Evolutionary conservation across 2,888 invertebrate genomes (phyloP).

Genomic region (Drosophila diplacantha): DNA sequence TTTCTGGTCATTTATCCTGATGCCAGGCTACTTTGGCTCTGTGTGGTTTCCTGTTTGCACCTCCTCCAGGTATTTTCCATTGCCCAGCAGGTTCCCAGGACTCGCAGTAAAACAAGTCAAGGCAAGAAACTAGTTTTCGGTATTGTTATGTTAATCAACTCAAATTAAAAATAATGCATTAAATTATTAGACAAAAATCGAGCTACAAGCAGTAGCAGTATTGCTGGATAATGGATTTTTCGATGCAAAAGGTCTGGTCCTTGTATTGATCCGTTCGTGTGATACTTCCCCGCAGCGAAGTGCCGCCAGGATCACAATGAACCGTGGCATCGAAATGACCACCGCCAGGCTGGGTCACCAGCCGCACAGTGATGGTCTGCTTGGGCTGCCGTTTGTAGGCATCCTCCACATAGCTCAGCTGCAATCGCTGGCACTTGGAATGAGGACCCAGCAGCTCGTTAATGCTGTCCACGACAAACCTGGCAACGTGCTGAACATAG

Average conservation of each 20-base stretch:
- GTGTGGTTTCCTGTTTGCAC: neutral
- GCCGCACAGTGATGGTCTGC: slow-evolving; percentile 6
- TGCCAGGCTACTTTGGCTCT: slow-evolving; percentile 5
- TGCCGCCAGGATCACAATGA: neutral
- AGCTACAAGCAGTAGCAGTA: slow-evolving; percentile 23
- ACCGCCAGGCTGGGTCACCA: slow-evolving; percentile 17
- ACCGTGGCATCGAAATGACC: slow-evolving; percentile 24
- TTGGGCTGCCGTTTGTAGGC: slow-evolving; percentile 10
- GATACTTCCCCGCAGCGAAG: slow-evolving; percentile 1
- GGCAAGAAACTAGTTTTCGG: too few relatives aligned
- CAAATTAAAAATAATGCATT: neutral
- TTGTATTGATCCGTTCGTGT: slow-evolving; percentile 18
- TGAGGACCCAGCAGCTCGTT: slow-evolving; percentile 4
- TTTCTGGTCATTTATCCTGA: slow-evolving; percentile 21
- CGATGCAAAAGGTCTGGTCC: slow-evolving; percentile 6
- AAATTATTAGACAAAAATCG: neutral
- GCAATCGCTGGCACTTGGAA: slow-evolving; percentile 9
- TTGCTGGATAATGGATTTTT: neutral
- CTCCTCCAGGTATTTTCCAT: neutral
- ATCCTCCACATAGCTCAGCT: slow-evolving; percentile 1
- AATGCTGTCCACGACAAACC: slow-evolving; percentile 1
- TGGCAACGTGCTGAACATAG: slow-evolving; percentile 1
- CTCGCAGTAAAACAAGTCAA: neutral
- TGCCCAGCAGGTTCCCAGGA: neutral
- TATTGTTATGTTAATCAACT: too few relatives aligned